Evolutionary conservation across 2,113 vertebrate species (phyloP), one percentile per base, ranked within the genome.

Genomic region (Vimba vimba): DNA sequence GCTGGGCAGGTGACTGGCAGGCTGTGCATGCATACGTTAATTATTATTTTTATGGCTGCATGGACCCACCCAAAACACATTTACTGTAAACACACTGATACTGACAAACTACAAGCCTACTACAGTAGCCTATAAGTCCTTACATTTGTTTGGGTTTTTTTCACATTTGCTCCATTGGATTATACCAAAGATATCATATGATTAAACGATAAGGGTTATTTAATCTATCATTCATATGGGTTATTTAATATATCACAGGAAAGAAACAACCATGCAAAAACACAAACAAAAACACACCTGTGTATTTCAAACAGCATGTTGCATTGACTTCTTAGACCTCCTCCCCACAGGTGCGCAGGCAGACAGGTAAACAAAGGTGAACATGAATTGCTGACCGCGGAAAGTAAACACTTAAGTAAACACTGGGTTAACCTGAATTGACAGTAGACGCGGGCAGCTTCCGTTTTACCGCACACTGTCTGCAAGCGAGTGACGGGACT

Each of bases 21-120:
- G 33, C 47, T 80, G 57, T 62, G 12, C 21, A 45, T 59, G 33
- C 17, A 57, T 80, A 33, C 47, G 59, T 66, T 80, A 45, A 25
- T 43, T 47, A 66, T 80, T 66, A 4, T 62, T 80, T 12, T 55
- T 69, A 36, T 82, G 43, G 45, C 64, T 82, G 64, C 79, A 60
- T 66, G 23, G 45, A 55, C 45, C 45, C n/a, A 81, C 60, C 43
- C 36, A 25, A 64, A 25, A 27, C 27, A 69, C 6, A 25, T 68
- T 82, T 23, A 69, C 19, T 82, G 15, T 69, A 82, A 82, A 82
- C 27, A 50, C 79, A 68, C 30, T 50, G 45, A 19, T n/a, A 33
- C 45, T 55, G 62, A 82, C 45, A 27, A 25, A 74, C 62, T 66
- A 39, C 36, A 62, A 68, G 55, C 6, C 55, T 23, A 52, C 50